phyloP scores from a whole-genome alignment of 2,113 vertebrate genomes.

The Pelobates fuscus region DNA sequence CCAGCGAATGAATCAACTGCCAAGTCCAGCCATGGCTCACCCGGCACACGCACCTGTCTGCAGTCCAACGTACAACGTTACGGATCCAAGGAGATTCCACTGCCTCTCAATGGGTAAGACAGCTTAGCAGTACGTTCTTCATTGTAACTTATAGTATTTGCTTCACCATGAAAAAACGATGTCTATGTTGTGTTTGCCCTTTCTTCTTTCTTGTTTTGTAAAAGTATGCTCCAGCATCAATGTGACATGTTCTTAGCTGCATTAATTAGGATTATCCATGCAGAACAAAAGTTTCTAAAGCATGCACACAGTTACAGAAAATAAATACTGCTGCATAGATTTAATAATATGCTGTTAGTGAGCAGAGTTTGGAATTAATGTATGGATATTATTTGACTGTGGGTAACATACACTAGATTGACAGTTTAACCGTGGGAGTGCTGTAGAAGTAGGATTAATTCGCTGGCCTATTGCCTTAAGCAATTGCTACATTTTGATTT shows the following conservation, averaged over 20 bases:
- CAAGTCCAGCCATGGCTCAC: slow-evolving; percentile 75
- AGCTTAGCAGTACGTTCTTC: not conserved
- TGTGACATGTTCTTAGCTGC: slow-evolving; percentile 18
- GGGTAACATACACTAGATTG: too few relatives aligned
- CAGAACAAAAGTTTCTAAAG: slow-evolving; percentile 16
- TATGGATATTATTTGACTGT: too few relatives aligned
- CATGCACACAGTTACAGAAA: not conserved
- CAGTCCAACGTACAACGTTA: slow-evolving; percentile 86
- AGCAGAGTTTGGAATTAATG: too few relatives aligned
- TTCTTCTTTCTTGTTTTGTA: not conserved
- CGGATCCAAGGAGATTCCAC: slow-evolving; percentile 92
- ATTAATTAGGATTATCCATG: slow-evolving; percentile 25
- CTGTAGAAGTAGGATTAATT: too few relatives aligned
- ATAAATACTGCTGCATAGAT: too few relatives aligned
- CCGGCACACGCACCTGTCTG: slow-evolving; percentile 86
- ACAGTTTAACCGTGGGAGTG: too few relatives aligned
- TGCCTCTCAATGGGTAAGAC: slow-evolving; percentile 89
- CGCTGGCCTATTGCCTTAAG: too few relatives aligned
- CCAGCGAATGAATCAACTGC: slow-evolving; percentile 75
- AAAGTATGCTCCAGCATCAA: slow-evolving; percentile 13
- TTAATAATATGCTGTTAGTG: too few relatives aligned
- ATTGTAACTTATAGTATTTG: too few relatives aligned
- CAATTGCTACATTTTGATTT: too few relatives aligned
- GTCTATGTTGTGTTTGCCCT: not conserved
- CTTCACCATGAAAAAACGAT: not conserved